Conservation (phyloP, 2,888 invertebrate species). For the Melanostoma scalare region DNA sequence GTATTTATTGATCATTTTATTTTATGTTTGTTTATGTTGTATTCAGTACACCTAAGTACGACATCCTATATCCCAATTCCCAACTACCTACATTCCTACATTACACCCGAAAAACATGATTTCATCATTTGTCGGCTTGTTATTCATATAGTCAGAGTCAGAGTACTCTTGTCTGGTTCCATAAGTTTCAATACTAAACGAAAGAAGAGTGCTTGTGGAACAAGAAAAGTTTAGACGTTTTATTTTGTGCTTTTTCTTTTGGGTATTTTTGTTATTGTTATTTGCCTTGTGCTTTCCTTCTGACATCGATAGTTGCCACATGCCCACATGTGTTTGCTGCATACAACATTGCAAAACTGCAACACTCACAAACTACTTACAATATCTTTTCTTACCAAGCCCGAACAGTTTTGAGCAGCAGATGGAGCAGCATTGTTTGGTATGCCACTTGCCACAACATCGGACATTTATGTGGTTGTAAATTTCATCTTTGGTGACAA, state of each 20-base stretch:
- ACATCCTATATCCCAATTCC: too few relatives aligned
- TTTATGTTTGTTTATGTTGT: too few relatives aligned
- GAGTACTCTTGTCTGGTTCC: too few relatives aligned
- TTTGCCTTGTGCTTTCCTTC: slow-evolving; percentile 10
- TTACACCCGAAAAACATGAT: slow-evolving; percentile 32
- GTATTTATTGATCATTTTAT: too few relatives aligned
- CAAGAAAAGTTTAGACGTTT: slow-evolving; percentile 45
- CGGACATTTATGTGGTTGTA: slow-evolving; percentile 57
- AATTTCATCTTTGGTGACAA: slow-evolving; percentile 27
- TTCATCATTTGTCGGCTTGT: slow-evolving; percentile 60
- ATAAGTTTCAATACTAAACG: neutral
- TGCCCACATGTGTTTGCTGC: slow-evolving; percentile 56
- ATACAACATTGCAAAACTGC: slow-evolving; percentile 41
- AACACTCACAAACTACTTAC: slow-evolving; percentile 23
- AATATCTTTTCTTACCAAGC: slow-evolving; percentile 31
- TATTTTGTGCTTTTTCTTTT: slow-evolving; percentile 7
- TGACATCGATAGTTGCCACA: slow-evolving; percentile 64
- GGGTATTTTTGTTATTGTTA: neutral
- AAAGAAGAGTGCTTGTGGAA: slow-evolving; percentile 19
- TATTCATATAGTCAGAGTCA: slow-evolving; percentile 7
- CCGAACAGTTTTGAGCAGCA: neutral
- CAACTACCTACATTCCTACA: too few relatives aligned
- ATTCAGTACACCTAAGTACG: too few relatives aligned
- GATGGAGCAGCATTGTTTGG: slow-evolving; percentile 28
- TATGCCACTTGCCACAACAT: slow-evolving; percentile 40